A percentile compares a stretch with the other conserved stretches of the same genome.
Conservation (phyloP, 2,113 vertebrate genomes). For the Solea solea region DNA sequence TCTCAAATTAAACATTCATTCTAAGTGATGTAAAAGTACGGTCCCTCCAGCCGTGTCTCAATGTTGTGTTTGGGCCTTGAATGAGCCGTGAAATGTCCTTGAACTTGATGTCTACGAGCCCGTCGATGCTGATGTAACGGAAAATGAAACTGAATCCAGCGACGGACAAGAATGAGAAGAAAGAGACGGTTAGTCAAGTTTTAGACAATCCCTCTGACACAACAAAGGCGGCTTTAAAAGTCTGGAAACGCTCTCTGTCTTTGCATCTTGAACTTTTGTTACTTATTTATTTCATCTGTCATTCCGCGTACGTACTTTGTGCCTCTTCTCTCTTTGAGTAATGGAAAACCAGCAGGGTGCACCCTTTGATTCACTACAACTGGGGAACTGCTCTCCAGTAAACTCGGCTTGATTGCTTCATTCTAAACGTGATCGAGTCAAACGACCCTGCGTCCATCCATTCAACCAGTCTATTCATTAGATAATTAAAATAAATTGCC, state of each 20-base stretch:
- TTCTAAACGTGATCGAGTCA: constrained; percentile 50
- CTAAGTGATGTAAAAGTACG: not conserved
- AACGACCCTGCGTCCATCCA: constrained; percentile 39
- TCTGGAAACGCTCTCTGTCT: constrained; percentile 18
- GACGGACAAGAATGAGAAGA: constrained; percentile 8
- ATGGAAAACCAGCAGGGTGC: constrained; percentile 8
- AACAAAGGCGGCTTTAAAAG: constrained; percentile 5
- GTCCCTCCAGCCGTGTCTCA: not conserved
- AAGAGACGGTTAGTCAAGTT: constrained; percentile 6
- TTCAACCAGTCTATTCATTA: constrained; percentile 70
- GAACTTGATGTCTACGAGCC: not conserved
- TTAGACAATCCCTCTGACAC: constrained; percentile 1
- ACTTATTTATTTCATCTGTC: constrained; percentile 16
- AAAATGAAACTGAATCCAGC: constrained; percentile 17
- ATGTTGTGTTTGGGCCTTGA: too few relatives aligned
- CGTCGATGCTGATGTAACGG: constrained; percentile 1
- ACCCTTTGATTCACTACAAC: constrained; percentile 29
- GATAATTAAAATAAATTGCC: constrained; percentile 77
- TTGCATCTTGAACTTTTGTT: not conserved
- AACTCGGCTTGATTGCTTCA: constrained; percentile 19
- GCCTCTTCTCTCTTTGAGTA: not conserved
- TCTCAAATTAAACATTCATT: not conserved
- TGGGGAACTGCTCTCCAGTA: constrained; percentile 23
- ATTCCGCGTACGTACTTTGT: constrained; percentile 1
- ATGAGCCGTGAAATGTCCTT: not conserved